Evolutionary conservation across 2,113 vertebrate genomes (phyloP), one percentile per base, ranked within the genome.

Genomic region (Pseudonaja textilis): DNA sequence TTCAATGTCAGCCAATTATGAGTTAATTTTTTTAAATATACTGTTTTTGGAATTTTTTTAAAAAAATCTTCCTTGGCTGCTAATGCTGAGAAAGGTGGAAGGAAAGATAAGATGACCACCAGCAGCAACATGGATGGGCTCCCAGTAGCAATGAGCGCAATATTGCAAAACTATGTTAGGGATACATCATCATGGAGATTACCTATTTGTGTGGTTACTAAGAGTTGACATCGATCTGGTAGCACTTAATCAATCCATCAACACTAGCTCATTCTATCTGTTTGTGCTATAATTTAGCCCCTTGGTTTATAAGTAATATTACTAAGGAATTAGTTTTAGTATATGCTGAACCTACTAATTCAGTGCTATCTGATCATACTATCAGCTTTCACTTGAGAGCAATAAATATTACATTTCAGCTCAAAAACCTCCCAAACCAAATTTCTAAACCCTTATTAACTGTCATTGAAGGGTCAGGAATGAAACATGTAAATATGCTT

Each of bases 381-480:
- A 39, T 39, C 26, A n/a, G 18, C n/a, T n/a, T 93, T 34, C 56
- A 55, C 14, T 54, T 61, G 47, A 26, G 26, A 61, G 25, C 45
- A 74, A 45, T 25, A 87, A 64, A 6, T 56, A 18, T 52, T 10
- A 26, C 6, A 88, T 25, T 64, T 7, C 87, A 29, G 10, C 26
- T 81, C 90, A 61, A 22, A 87, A 87, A 74, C 5, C 14, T 85
- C 25, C 10, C 81, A 69, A n/a, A 22, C 18, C 23, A 0, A 0
- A 11, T 1, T 2, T 0, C 0, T 0, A 0, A 8, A 26, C 18
- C 26, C 81, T 86, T 20, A 3, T 20, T 23, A n/a, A 9, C 14
- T 56, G 29, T 34, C 5, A 0, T 3, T 4, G 0, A 2, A 52
- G 18, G 0, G 12, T 42, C 45, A 2, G 26, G 0, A 0, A 12